Base-by-base conservation (phyloP, 2,113 vertebrate genomes). In the Pongo pygmaeus region DNA sequence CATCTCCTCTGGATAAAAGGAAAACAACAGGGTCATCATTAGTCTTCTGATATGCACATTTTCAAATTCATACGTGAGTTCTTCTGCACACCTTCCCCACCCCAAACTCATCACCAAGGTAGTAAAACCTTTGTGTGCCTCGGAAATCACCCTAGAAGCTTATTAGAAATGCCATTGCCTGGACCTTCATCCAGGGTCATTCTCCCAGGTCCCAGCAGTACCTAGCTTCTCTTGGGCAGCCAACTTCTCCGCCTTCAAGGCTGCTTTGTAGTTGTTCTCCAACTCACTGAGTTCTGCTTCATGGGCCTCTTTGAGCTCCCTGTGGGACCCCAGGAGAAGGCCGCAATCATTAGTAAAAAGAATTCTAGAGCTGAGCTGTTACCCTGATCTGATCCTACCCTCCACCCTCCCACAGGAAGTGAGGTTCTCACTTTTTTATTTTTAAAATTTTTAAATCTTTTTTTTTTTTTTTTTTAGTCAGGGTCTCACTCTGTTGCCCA, bases 171-270 rank as follows among this genome's bases (percentile, higher is more conserved):
- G 30, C 38, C 55, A 43, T 32, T n/a, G 50, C 46, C 14, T 79
- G 61, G 18, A 14, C 11, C 6, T 20, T 64, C 27, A 64, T 64
- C 61, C 61, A 64, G 61, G 12, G 27, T 57, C 81, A 46, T 61
- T n/a, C 17, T 74, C 67, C 77, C 69, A 6, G 57, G 40, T n/a
- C 46, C 85, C 77, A 8, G 13, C 13, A 35, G 27, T 98, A 98
- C 98, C 97, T 93, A 98, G 75, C 59, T 98, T 98, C 80, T 95
- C 86, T 61, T 98, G 97, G 18, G 98, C 95, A 23, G 97, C 72
- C 30, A 93, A 32, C 61, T 96, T 98, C 96, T 98, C 98, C 1
- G 67, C 46, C 67, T 95, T 95, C 95, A 98, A 67, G 16, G 90
- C 52, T 6, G 96, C 93, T 95, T 92, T 93, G 93, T 98, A 96